Evolutionary conservation across 2,113 vertebrate genomes (phyloP).

Genomic region (Camelus dromedarius): DNA sequence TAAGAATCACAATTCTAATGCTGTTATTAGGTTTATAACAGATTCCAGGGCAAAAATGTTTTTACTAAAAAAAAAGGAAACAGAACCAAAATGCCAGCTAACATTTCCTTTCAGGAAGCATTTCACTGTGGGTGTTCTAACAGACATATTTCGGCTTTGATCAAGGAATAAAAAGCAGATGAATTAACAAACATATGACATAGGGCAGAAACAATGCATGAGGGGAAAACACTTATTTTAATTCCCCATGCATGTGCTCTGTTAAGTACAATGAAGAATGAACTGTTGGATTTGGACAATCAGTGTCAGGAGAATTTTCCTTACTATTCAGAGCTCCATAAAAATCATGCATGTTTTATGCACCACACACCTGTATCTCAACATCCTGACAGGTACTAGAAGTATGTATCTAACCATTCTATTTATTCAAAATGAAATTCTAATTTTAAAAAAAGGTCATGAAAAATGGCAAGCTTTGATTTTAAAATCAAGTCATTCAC

Average conservation of each 20-base stretch:
- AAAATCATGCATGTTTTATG: conserved; percentile 18
- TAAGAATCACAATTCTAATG: background rate
- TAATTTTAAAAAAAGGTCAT: background rate
- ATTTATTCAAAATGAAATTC: conserved; percentile 52
- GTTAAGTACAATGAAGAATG: background rate
- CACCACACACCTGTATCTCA: background rate
- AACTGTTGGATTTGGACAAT: background rate
- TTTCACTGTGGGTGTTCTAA: background rate
- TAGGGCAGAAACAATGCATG: background rate
- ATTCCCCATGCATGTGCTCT: background rate
- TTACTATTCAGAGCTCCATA: background rate
- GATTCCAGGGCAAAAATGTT: conserved; percentile 26
- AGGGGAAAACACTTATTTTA: background rate
- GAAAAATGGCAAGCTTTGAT: conserved; percentile 23
- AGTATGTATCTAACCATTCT: background rate
- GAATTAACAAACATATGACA: conserved; percentile 62
- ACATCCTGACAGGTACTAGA: background rate
- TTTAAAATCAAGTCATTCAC: conserved; percentile 48
- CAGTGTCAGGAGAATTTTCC: background rate
- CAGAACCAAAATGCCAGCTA: conserved; percentile 42
- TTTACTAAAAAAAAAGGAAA: conserved; percentile 43
- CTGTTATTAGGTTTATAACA: conserved; percentile 36
- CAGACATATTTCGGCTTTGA: conserved; percentile 48
- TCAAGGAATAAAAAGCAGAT: conserved; percentile 61
- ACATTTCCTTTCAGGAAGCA: conserved; percentile 38